Evolutionary conservation across 2,113 vertebrate species (phyloP), one percentile per base, ranked within the genome.

Genomic region (Aphyosemion australe): DNA sequence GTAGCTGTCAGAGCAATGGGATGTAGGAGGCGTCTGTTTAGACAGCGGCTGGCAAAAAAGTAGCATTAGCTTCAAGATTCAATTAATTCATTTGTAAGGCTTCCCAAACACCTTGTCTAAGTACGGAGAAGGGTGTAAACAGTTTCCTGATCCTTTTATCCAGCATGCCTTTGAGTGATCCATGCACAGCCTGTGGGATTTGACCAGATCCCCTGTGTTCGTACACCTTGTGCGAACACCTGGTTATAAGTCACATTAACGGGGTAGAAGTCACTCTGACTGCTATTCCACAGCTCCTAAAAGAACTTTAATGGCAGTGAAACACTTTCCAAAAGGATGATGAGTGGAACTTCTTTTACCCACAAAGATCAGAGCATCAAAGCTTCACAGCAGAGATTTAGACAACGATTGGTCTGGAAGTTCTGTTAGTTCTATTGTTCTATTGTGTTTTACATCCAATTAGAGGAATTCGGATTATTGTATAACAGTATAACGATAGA

Each of bases 1-100:
- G 20, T 66, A 53, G 16, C 34, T 49, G 31, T 67, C 6, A 60
- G 52, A 68, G 32, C 18, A 26, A 11, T 63, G 39, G 26, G 9
- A 63, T 42, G 52, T 61, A 61, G 43, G 61, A 69, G 66, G 55
- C 20, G 20, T 32, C 39, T 61, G 61, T 70, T 69, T 62, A 69
- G 48, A 69, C 46, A 59, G 48, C 53, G 56, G n/a, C n/a, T 57
- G 50, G 46, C 34, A 51, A 63, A 39, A 41, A 6, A 20, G 14
- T 48, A 42, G 12, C 74, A 13, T 54, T 55, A 47, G 20, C 45
- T 10, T 58, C 11, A 2, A 65, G 11, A 20, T 71, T n/a, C 68
- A 48, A 62, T 79, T 69, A 58, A 53, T 65, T 58, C 37, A 65
- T 69, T 47, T 63, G 37, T 49, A 46, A 53, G 41, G 45, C 42